Evolutionary conservation across 2,888 invertebrate genomes (phyloP).

Genomic region (Gortyna flavago): DNA sequence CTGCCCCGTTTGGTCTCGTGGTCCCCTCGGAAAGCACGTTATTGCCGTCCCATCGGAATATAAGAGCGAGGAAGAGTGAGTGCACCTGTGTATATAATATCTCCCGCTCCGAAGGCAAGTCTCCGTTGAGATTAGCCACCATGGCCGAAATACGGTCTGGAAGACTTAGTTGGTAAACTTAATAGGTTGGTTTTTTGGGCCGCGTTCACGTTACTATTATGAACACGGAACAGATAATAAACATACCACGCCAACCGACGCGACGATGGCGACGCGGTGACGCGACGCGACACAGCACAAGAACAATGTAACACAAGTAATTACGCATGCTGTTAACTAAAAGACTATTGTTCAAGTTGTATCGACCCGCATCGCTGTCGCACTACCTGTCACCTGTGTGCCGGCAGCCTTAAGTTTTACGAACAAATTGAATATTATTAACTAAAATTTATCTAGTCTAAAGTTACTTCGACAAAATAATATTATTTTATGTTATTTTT

Average conservation of each 20-base stretch:
- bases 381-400: constrained; percentile 22
- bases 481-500: constrained; percentile 31
- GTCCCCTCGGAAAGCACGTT: not conserved
- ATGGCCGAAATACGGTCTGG: not conserved
- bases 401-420: constrained; percentile 3
- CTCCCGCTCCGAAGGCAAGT: not conserved
- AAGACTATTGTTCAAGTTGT: constrained; percentile 32
- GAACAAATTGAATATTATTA: constrained; percentile 24
- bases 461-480: constrained; percentile 25
- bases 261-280: constrained; percentile 22
- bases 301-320: constrained; percentile 45
- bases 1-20: not conserved
- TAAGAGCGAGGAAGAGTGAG: not conserved
- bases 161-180: not conserved
- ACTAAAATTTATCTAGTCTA: constrained; percentile 20
- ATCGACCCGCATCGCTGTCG: constrained; percentile 10
- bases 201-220: not conserved
- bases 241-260: not conserved
- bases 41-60: not conserved
- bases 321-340: constrained; percentile 33
- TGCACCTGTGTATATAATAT: not conserved
- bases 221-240: too few species aligned
- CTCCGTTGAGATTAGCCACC: not conserved
- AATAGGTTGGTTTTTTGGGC: not conserved
- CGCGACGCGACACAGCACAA: constrained; percentile 27